Evolutionary conservation across 2,797 vertebrate genomes (phyloP), one percentile per base, ranked within the genome.

Genomic region (Melanotaenia boesemani): DNA sequence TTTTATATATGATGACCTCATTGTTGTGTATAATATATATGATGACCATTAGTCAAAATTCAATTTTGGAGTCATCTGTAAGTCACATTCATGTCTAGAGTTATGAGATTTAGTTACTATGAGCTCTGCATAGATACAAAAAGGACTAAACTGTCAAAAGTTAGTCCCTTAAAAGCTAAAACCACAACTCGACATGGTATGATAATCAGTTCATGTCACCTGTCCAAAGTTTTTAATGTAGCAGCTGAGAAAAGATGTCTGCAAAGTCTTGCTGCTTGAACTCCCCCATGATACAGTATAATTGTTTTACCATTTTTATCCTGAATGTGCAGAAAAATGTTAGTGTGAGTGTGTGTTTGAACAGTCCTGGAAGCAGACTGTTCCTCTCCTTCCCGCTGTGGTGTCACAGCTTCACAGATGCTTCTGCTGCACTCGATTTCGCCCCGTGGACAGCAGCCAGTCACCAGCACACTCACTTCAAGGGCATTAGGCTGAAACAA

Each of bases 401-500:
- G 34, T 44, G 62, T 65, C 70, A 37, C 36, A 36, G 70, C 66
- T 67, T 59, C 64, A 72, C 69, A 63, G 71, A 75, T 10, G 48
- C 71, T 70, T 24, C 32, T 74, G 54, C 71, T 50, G 72, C 78
- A 60, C 76, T 76, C 48, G 30, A 83, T 68, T 48, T 87, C 70
- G 28, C 56, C 79, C 70, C 37, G 67, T 13, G 20, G 83, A 83
- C 78, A 71, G 67, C 76, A 76, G 70, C 57, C 74, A 62, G 36
- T 83, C 87, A 76, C 44, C 65, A 80, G 72, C 67, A 56, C 61
- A 16, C 55, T 59, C 68, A 30, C 30, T 50, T 60, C 72, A 22
- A 70, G 79, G 72, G 59, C 80, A 81, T 60, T 61, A 72, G 24
- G 41, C 70, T 66, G 62, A 79, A 85, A 83, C 62, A 26, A 67